These are phyloP conservation scores for Drosophila takahashii DNA, from an alignment of 1,140 invertebrate species.

Conservation along the genomic window DNA sequence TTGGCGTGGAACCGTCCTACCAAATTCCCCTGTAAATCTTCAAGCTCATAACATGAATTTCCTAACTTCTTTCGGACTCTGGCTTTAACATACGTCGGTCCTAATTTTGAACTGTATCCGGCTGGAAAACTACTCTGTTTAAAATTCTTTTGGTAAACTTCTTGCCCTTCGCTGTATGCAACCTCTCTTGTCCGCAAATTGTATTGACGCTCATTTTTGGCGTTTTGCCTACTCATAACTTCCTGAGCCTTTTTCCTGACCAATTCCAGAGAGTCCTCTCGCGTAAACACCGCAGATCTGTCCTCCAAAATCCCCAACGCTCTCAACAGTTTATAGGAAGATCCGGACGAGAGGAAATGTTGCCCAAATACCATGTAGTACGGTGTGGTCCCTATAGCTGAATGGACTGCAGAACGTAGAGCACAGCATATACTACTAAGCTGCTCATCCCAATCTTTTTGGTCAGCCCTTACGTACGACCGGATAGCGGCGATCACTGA, in stretches of 20 bases:
- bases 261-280: too few relatives aligned
- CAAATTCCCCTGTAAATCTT: neutral
- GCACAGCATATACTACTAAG: neutral
- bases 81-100: neutral
- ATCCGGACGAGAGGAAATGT: neutral
- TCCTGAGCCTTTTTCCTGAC: too few relatives aligned
- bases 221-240: too few relatives aligned
- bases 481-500: neutral
- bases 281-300: too few relatives aligned
- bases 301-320: too few relatives aligned
- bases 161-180: neutral
- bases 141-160: neutral
- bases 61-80: neutral
- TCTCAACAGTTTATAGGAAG: too few relatives aligned
- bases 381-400: neutral
- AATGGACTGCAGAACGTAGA: neutral
- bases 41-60: neutral
- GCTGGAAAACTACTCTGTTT: neutral
- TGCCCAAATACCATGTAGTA: neutral
- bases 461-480: neutral
- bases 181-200: too few relatives aligned
- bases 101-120: neutral
- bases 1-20: neutral
- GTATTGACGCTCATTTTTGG: too few relatives aligned
- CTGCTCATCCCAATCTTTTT: neutral